Evolutionary conservation across 2,888 invertebrate genomes (phyloP), one percentile per base, ranked within the genome.

Genomic region (Rhaphigaster nebulosa): DNA sequence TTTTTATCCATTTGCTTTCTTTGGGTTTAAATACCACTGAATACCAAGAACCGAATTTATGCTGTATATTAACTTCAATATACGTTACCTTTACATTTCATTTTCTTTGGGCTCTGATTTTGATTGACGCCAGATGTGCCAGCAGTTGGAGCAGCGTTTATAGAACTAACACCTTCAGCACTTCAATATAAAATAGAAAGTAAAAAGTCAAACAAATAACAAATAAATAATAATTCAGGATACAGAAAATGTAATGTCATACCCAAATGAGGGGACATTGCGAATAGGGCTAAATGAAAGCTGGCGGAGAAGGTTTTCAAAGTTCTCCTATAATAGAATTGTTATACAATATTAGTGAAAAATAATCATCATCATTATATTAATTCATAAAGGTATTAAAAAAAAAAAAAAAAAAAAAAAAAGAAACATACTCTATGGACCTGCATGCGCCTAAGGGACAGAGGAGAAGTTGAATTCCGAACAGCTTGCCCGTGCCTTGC

Each of bases 291-390:
- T 87, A 41, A 90, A 52, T 50, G 90, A 54, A 41, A 90, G 84
- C 60, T 90, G 90, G 23, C 90, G 50, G 26, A 90, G 90, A 56
- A 90, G 90, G 23, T 90, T 90, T 41, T 90, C 90, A 41, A 90
- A 90, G 80, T 90, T 90, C 70, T 90, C 90, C 90, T 90, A 34
- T 15, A 80, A 41, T n/a, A 90, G 45, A 26, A 34, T 52, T 70
- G 6, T n/a, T 20, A 76, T 18, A 38, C 45, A 84, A 84, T 45
- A 41, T 87, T 29, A 87, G 29, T 54, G 20, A n/a, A 34, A 52
- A 23, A 87, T 41, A n/a, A 34, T 84, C 45, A 41, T 10, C 50
- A 84, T 38, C 38, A 84, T 45, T 34, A 84, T 12, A 84, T 84
- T 34, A 13, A 84, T 34, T 34, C 10, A 45, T 45, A 45, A 4